Conservation (phyloP, 2,797 vertebrate species). For the Melopsittacus undulatus region DNA sequence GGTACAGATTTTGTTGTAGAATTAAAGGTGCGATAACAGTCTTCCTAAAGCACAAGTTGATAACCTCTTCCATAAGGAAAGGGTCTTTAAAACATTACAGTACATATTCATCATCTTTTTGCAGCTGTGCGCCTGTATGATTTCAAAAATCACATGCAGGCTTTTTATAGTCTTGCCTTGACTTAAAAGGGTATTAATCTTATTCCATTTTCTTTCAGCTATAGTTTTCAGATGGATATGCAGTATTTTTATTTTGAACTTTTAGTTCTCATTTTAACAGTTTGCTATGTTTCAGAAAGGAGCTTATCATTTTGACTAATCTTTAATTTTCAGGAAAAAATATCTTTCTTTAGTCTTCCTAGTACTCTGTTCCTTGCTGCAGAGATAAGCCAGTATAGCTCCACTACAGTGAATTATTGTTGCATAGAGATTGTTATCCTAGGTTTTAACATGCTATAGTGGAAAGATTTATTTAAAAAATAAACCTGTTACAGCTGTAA, state of each 20-base stretch:
- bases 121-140: not conserved
- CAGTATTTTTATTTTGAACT: not conserved
- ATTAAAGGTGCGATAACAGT: not conserved
- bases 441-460: not conserved
- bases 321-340: not conserved
- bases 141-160: not conserved
- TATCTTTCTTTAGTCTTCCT: not conserved
- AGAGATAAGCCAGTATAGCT: not conserved
- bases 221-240: not conserved
- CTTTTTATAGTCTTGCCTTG: not conserved
- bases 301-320: not conserved
- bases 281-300: not conserved
- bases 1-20: not conserved
- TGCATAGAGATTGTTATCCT: not conserved
- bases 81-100: not conserved
- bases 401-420: not conserved
- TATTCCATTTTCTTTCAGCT: not conserved
- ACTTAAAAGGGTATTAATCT: not conserved
- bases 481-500: not conserved
- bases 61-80: slow-evolving; percentile 1
- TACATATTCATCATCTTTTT: not conserved
- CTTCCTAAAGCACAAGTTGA: not conserved
- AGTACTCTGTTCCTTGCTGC: not conserved
- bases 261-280: not conserved
- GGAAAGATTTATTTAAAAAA: not conserved